Percentiles rank a stretch among this genome's conserved stretches.
Conservation (phyloP, 1,140 invertebrate genomes). For the Aphelinus atriplicis region DNA sequence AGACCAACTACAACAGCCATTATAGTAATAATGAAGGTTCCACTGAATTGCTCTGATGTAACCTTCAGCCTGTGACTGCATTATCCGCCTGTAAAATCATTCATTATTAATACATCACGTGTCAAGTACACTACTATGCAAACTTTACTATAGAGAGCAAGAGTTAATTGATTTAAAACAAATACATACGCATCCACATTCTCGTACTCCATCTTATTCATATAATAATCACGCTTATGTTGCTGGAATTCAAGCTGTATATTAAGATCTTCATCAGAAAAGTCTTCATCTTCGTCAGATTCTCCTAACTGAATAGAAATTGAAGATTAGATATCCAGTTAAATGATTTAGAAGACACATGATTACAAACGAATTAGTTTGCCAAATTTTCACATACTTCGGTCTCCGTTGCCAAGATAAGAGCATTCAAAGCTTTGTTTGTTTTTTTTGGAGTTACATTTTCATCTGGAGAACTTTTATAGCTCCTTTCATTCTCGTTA, state of each 20-base stretch:
- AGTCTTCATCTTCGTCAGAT: slow-evolving; percentile 62
- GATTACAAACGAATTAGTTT: background rate
- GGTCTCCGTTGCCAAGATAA: slow-evolving; percentile 68
- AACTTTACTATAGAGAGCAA: background rate
- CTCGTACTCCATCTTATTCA: slow-evolving; percentile 85
- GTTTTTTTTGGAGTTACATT: slow-evolving; percentile 38
- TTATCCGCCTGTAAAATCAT: slow-evolving; percentile 72
- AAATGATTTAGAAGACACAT: background rate
- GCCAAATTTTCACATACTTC: slow-evolving; percentile 15
- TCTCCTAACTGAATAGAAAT: slow-evolving; percentile 51
- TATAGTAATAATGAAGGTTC: slow-evolving; percentile 97
- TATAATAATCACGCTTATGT: slow-evolving; percentile 92
- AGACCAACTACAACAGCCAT: slow-evolving; percentile 95
- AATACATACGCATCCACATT: slow-evolving; percentile 74
- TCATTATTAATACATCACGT: background rate
- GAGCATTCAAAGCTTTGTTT: slow-evolving; percentile 70
- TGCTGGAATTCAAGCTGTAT: slow-evolving; percentile 79
- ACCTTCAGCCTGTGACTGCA: slow-evolving; percentile 83
- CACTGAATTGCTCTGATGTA: slow-evolving; percentile 96
- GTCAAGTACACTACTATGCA: background rate
- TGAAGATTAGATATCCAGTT: background rate
- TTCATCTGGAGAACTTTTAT: slow-evolving; percentile 44
- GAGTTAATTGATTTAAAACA: too few species aligned
- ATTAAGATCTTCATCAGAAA: slow-evolving; percentile 65
- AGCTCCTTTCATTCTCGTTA: slow-evolving; percentile 49